Evolutionary conservation across 2,113 vertebrate species (phyloP), one percentile per base, ranked within the genome.

Genomic region (Dissostichus mawsoni): DNA sequence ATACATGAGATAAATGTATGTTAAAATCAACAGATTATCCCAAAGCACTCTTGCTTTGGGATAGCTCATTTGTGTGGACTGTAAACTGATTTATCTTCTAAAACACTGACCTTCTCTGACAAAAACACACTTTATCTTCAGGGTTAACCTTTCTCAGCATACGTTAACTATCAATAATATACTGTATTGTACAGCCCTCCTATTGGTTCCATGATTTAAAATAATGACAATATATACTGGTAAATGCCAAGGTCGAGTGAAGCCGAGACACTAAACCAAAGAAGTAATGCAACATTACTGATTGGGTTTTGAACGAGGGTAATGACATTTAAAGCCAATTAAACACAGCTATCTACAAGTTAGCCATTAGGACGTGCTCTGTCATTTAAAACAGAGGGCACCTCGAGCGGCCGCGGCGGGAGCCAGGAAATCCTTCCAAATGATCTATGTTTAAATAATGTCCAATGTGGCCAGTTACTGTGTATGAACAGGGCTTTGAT

Each of bases 311-410:
- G n/a, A 67, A 71, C 58, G 36, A 74, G 44, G 66, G 29, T 58
- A 74, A 68, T 69, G 63, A 33, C 74, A 75, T 84, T 76, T 75
- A 51, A 73, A 80, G 69, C 11, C 5, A 29, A 52, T 80, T 51
- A 76, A 86, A 55, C 36, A 23, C 8, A 52, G 41, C 52, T 50
- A 47, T 79, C 41, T 45, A 44, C 66, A 62, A 73, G 50, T 63
- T 52, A 81, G 47, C 36, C 50, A 76, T 73, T 61, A 66, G 29
- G 64, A 78, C 9, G 51, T n/a, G 17, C 25, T 55, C 25, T 8
- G 4, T 64, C 68, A 63, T 74, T 81, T 69, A 18, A 70, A 52
- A 47, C 36, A 33, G 52, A 73, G 75, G 70, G 74, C 57, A 69
- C 69, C 50, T 69, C 3, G 13, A 83, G 29, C 2, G 17, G 69